Evolutionary conservation across 2,797 vertebrate genomes (phyloP).

Genomic region (Oceanodroma leucorhoa): DNA sequence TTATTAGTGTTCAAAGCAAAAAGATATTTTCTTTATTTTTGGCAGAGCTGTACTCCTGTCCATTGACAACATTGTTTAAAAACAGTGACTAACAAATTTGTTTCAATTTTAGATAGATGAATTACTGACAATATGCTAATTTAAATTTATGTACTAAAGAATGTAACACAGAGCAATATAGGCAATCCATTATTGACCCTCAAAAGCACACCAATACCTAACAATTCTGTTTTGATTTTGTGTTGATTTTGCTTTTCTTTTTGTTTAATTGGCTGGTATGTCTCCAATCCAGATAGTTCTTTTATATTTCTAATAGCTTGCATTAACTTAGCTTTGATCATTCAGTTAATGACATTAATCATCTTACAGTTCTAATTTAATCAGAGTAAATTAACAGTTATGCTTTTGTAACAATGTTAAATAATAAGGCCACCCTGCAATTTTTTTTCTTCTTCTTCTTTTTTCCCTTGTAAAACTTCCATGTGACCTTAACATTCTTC

Average conservation of each 20-base stretch:
- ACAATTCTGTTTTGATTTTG: not conserved
- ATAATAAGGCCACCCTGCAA: not conserved
- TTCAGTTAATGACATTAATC: not conserved
- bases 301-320: not conserved
- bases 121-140: not conserved
- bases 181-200: not conserved
- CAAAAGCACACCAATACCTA: not conserved
- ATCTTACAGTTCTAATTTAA: not conserved
- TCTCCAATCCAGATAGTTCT: not conserved
- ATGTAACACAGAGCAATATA: not conserved
- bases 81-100: not conserved
- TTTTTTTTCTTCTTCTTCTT: not conserved
- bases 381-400: not conserved
- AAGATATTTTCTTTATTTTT: not conserved
- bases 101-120: not conserved
- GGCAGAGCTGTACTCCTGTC: not conserved
- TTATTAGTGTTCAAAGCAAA: not conserved
- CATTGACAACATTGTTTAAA: not conserved
- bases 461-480: not conserved
- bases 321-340: not conserved
- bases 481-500: not conserved
- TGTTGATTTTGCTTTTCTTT: not conserved
- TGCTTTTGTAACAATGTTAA: not conserved
- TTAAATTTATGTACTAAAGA: not conserved
- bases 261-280: not conserved